Percentiles rank a stretch among this genome's conserved stretches.
phyloP scores from a whole-genome alignment of 2,113 vertebrate species.

The Gopherus flavomarginatus region DNA sequence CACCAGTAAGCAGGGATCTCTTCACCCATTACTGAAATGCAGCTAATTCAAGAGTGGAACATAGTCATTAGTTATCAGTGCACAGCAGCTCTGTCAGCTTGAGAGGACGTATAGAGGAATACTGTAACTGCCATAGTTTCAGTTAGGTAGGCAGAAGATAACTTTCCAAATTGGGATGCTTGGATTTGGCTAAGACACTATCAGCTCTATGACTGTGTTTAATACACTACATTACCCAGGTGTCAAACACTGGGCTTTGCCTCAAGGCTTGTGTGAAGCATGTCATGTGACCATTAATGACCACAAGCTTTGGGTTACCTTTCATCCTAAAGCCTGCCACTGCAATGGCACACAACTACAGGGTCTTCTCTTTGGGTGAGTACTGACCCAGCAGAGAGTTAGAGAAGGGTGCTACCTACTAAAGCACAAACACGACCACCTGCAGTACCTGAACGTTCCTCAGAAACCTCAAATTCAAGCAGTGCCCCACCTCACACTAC shows the following conservation, averaged over 20 bases:
- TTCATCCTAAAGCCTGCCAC: constrained; percentile 1
- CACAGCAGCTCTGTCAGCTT: neutral
- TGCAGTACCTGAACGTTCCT: neutral
- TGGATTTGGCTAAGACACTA: neutral
- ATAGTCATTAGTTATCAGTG: neutral
- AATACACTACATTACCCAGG: neutral
- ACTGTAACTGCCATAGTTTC: neutral
- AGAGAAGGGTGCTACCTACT: neutral
- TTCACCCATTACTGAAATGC: neutral
- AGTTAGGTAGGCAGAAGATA: neutral
- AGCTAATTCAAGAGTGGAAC: neutral
- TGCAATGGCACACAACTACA: neutral
- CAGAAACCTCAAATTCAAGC: neutral
- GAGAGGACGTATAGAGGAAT: neutral
- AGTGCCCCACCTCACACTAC: neutral
- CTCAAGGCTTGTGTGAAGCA: neutral
- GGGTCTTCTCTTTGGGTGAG: constrained; percentile 7
- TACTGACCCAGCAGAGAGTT: neutral
- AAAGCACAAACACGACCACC: neutral
- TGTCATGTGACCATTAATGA: neutral
- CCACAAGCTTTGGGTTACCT: neutral
- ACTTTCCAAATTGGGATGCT: neutral
- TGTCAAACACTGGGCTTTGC: neutral
- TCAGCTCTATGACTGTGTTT: neutral
- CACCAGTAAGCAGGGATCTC: neutral